Percentiles rank a stretch among this genome's conserved stretches.
phyloP scores from a whole-genome alignment of 2,113 vertebrate genomes.

The Campylomormyrus tamandua region DNA sequence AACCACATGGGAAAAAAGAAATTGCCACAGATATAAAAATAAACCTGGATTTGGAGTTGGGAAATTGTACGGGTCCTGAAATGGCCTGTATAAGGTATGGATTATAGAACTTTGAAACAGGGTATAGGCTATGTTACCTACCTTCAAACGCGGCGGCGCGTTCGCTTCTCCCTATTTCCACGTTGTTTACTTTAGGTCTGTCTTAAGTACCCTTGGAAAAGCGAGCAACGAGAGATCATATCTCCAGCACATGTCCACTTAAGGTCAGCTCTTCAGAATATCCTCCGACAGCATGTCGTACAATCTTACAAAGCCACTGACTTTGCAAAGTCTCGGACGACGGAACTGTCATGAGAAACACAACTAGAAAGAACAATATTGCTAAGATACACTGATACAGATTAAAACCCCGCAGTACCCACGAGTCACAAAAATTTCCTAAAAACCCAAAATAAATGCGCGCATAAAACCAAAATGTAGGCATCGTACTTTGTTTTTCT shows the following conservation, averaged over 20 bases:
- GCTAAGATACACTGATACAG: not conserved
- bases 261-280: not conserved
- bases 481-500: not conserved
- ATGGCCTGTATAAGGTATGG: not conserved
- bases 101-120: not conserved
- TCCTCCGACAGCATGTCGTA: not conserved
- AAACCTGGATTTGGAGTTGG: not conserved
- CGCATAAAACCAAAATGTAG: not conserved
- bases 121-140: not conserved
- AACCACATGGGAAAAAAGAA: not conserved
- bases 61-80: not conserved
- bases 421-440: not conserved
- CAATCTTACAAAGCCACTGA: not conserved
- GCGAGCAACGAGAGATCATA: not conserved
- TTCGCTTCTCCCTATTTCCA: not conserved
- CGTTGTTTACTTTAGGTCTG: not conserved
- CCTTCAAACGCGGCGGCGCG: not conserved
- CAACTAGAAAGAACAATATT: not conserved
- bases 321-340: not conserved
- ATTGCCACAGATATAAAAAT: not conserved
- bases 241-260: slow-evolving; percentile 3
- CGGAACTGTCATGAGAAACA: not conserved
- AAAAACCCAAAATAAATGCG: not conserved
- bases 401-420: not conserved
- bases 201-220: not conserved